Evolutionary conservation across 2,888 invertebrate species (phyloP).

Genomic region (Apodemia hepburni): DNA sequence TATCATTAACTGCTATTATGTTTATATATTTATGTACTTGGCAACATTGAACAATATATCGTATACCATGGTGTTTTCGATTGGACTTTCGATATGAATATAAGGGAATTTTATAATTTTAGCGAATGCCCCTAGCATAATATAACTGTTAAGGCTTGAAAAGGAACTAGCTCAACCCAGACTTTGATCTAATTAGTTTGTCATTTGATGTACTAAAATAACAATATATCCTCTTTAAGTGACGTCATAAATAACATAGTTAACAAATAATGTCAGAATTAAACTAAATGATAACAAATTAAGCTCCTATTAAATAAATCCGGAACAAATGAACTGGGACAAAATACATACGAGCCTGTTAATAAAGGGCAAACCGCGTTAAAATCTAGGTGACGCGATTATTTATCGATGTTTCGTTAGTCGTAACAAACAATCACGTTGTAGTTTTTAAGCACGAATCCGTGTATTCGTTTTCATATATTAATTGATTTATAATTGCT

Average conservation of each 20-base stretch:
- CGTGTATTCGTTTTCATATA: constrained; percentile 42
- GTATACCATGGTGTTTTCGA: too few species aligned
- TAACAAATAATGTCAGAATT: background rate
- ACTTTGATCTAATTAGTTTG: too few species aligned
- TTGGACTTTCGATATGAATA: too few species aligned
- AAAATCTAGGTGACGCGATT: background rate
- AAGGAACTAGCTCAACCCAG: too few species aligned
- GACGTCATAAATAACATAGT: background rate
- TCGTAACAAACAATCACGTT: constrained; percentile 2
- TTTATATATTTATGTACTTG: too few species aligned
- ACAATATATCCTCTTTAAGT: background rate
- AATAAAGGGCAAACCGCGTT: constrained; percentile 4
- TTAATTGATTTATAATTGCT: constrained; percentile 50
- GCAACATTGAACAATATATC: too few species aligned
- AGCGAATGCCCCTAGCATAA: too few species aligned
- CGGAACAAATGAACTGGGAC: background rate
- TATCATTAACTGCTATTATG: too few species aligned
- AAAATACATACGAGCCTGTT: background rate
- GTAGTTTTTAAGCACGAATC: constrained; percentile 35
- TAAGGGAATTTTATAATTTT: too few species aligned
- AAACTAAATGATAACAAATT: background rate
- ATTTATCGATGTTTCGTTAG: background rate
- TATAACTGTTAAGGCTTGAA: too few species aligned
- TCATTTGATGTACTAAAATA: background rate
- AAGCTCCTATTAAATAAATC: background rate